A percentile compares a stretch with the other conserved stretches of the same genome.
These are phyloP conservation scores for Pegoplata infirma DNA, from an alignment of 2,888 invertebrate genomes.

Conservation along the genomic window DNA sequence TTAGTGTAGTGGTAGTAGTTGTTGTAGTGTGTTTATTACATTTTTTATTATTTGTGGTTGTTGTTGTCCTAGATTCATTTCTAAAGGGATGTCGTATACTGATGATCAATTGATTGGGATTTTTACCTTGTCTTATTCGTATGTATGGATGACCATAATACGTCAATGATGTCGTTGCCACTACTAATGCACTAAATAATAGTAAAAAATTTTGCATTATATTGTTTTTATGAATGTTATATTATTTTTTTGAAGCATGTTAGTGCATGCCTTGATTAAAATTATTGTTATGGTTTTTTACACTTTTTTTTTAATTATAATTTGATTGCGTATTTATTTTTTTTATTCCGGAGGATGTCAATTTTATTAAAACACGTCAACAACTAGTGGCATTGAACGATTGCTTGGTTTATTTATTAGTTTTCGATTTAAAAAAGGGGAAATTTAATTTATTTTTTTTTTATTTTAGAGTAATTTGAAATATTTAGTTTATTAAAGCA, in stretches of 20 bases:
- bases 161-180: neutral
- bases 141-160: slow-evolving; percentile 6
- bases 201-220: slow-evolving; percentile 7
- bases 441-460: neutral
- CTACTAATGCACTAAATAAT: neutral
- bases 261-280: neutral
- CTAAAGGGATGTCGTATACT: slow-evolving; percentile 3
- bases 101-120: slow-evolving; percentile 11
- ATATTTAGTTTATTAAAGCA: neutral
- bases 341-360: neutral
- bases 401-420: slow-evolving; percentile 7
- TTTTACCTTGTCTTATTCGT: neutral
- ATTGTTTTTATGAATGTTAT: neutral
- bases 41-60: neutral
- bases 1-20: neutral
- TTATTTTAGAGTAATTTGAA: neutral
- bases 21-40: neutral
- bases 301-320: neutral
- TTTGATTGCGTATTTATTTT: neutral
- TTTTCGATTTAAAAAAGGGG: neutral
- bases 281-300: neutral
- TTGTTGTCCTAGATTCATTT: neutral
- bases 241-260: neutral
- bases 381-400: neutral
- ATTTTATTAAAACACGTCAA: neutral